phyloP scores from a whole-genome alignment of 2,888 invertebrate species.

The Chymomyza amoena region DNA sequence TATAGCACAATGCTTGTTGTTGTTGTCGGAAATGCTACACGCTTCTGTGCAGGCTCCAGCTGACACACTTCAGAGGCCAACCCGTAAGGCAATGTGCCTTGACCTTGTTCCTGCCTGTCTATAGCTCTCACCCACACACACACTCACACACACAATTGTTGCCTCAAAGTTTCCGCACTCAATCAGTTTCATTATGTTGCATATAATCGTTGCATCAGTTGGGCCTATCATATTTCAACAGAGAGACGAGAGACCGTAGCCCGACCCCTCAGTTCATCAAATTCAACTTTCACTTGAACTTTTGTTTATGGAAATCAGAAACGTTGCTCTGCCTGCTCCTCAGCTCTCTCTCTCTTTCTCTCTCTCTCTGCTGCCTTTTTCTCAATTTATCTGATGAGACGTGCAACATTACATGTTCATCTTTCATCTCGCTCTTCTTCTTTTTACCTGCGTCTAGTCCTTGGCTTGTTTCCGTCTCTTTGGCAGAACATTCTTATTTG shows the following conservation, averaged over 20 bases:
- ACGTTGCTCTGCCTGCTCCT: slow-evolving; percentile 38
- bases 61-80: background rate
- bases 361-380: background rate
- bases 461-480: slow-evolving; percentile 51
- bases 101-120: background rate
- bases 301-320: slow-evolving; percentile 70
- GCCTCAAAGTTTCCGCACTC: slow-evolving; percentile 25
- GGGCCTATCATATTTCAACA: slow-evolving; percentile 38
- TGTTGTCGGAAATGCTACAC: background rate
- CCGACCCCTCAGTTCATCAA: background rate
- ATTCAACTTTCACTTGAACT: slow-evolving; percentile 55
- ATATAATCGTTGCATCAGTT: slow-evolving; percentile 33
- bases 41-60: background rate
- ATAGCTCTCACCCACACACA: background rate
- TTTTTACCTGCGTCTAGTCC: slow-evolving; percentile 21
- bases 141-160: slow-evolving; percentile 16
- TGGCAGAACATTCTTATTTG: slow-evolving; percentile 29
- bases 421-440: background rate
- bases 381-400: background rate
- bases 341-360: too few species aligned
- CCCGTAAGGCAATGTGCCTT: background rate
- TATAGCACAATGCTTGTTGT: background rate
- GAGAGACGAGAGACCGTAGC: slow-evolving; percentile 38
- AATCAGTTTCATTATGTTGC: slow-evolving; percentile 46
- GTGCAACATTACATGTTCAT: background rate